Base-by-base conservation (phyloP, 1,140 invertebrate genomes). In the Drosophila miranda region DNA sequence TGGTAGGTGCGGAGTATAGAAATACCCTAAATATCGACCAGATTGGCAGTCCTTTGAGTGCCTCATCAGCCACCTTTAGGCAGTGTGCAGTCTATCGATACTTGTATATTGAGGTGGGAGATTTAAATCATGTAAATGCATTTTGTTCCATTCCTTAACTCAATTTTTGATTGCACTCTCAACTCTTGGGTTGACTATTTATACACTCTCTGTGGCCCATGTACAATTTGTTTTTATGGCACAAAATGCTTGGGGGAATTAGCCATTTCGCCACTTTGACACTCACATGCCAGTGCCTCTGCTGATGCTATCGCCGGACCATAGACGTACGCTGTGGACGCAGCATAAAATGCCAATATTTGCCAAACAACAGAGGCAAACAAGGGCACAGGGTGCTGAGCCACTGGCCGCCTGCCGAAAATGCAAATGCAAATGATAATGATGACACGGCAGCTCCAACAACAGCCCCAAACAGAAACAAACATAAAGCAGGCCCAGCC, bases 391-490 rank as follows among this genome's bases (percentile, higher is more conserved):
- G 34, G 34, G 34, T 34, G 30, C 30, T 34, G 30, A 34, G 30
- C 30, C 30, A 34, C 34, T 38, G 11, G 11, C 34, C 11, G 34
- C 50, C 45, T 51, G 46, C 57, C 57, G 44, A 83, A 83, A 83
- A 79, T 80, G 80, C 80, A 80, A 86, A 86, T 80, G 62, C 72
- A 76, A 80, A 84, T 84, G 80, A 79, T 79, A 79, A 83, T 84
- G 72, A 86, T 71, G 72, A 52, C 66, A 61, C 66, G 63, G 44
- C 51, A 11, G 50, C 30, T n/a, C 11, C 63, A 68, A 68, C 68
- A 52, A 38, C 28, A n/a, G 30, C 14, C 2, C 14, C 50, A 68
- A 67, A 26, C 23, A 26, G 23, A 38, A 38, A 38, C 34, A 38
- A 38, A 63, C 50, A 68, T 30, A 13, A 38, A 38, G 11, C 34